A percentile compares a stretch with the other conserved stretches of the same genome.
phyloP scores from a whole-genome alignment of 1,140 invertebrate species.

The Calephelis nemesis region DNA sequence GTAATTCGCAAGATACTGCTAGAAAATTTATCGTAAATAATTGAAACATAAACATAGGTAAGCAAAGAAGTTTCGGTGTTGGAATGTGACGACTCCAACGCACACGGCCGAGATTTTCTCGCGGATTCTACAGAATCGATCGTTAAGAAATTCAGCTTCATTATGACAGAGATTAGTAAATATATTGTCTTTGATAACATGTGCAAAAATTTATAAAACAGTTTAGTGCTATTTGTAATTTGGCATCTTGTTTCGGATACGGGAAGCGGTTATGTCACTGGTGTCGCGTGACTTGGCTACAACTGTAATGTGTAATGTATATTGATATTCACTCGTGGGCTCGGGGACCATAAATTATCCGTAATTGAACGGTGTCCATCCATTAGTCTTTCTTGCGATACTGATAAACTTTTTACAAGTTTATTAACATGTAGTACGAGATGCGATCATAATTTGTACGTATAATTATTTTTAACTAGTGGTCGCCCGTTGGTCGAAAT shows the following conservation, averaged over 20 bases:
- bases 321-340: background rate
- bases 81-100: no score
- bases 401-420: slow-evolving; percentile 24
- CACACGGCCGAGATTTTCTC: no score
- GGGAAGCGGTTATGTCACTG: slow-evolving; percentile 14
- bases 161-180: no score
- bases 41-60: no score
- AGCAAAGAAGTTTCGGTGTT: no score
- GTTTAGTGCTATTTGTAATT: background rate
- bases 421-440: slow-evolving; percentile 29
- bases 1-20: background rate
- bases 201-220: background rate
- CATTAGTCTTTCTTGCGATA: background rate
- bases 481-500: no score
- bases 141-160: no score
- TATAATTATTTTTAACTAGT: no score
- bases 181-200: no score
- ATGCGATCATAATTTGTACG: no score
- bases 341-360: background rate
- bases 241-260: background rate
- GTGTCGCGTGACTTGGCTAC: background rate
- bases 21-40: no score
- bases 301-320: background rate
- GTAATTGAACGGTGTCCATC: background rate
- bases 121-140: no score